Base-by-base conservation (phyloP, 2,888 invertebrate species). In the Oscheius sp. region DNA sequence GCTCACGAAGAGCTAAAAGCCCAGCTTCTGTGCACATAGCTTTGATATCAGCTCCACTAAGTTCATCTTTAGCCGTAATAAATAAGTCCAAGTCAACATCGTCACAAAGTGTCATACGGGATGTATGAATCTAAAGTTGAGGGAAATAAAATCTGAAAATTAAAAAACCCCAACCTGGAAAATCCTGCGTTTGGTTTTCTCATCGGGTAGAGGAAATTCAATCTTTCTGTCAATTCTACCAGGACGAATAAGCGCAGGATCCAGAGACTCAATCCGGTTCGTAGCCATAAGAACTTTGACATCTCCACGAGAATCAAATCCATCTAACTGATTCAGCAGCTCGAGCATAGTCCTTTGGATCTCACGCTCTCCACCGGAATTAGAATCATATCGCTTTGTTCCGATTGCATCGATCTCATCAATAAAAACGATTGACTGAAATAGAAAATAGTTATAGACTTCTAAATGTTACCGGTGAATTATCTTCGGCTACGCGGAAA, bases 11-110 rank as follows among this genome's bases (percentile, higher is more conserved):
- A 3, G 98, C 98, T 92, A 99, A 93, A 67, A 99, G 89, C 75
- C 98, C 98, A 66, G 96, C 98, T 90, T 98, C 98, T 8, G 98
- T 99, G 88, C 98, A 99, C 88, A 99, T 97, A 17, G 98, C 98
- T 93, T 90, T 90, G 71, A 90, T 89, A 82, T 90, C 89, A 57
- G 90, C 89, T 23, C 98, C 98, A 64, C 96, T 97, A 17, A 99
- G 90, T 89, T 99, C 98, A 90, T 99, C 98, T 88, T 99, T 99
- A 3, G 97, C 94, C 94, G 96, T 95, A 75, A 99, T 96, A 63
- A 97, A 91, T 88, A 98, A 97, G 71, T 93, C 94, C 12, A 99
- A 90, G 87, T 96, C 95, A 8, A 99, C 98, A 89, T 98, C 96
- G 73, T 92, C 93, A 10, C 96, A 92, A 70, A 99, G 89, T 0